Evolutionary conservation across 1,140 invertebrate species (phyloP).

Genomic region (Brachionus rotundiformis): DNA sequence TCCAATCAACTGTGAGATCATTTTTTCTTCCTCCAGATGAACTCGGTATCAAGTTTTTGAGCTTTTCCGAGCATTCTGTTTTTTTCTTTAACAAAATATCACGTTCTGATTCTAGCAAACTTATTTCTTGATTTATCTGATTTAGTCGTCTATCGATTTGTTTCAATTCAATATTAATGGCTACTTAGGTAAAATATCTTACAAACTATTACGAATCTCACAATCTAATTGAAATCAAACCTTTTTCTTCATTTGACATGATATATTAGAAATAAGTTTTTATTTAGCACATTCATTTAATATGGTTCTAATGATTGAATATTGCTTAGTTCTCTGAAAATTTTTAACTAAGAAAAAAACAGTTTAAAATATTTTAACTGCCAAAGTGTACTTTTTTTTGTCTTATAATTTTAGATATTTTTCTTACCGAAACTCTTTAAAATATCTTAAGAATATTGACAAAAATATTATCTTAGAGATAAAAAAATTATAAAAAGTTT

Average conservation of each 20-base stretch:
- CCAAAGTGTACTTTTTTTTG: no score
- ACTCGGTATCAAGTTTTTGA: constrained; percentile 37
- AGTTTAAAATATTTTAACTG: no score
- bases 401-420: no score
- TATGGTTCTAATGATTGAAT: neutral
- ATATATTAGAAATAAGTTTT: neutral
- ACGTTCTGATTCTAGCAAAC: constrained; percentile 18
- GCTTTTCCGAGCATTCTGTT: neutral
- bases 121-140: constrained; percentile 18
- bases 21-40: constrained; percentile 47
- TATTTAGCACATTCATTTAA: neutral
- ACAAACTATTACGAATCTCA: neutral
- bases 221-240: constrained; percentile 37
- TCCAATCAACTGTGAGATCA: constrained; percentile 28
- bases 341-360: no score
- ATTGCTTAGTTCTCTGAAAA: neutral
- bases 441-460: no score
- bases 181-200: neutral
- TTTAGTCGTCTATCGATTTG: constrained; percentile 40
- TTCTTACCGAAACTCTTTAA: no score
- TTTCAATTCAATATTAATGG: constrained; percentile 26
- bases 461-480: no score
- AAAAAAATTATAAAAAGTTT: no score
- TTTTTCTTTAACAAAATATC: constrained; percentile 28
- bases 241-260: constrained; percentile 26